Conservation (phyloP, 2,888 invertebrate genomes). For the Holacanthella duospinosa region DNA sequence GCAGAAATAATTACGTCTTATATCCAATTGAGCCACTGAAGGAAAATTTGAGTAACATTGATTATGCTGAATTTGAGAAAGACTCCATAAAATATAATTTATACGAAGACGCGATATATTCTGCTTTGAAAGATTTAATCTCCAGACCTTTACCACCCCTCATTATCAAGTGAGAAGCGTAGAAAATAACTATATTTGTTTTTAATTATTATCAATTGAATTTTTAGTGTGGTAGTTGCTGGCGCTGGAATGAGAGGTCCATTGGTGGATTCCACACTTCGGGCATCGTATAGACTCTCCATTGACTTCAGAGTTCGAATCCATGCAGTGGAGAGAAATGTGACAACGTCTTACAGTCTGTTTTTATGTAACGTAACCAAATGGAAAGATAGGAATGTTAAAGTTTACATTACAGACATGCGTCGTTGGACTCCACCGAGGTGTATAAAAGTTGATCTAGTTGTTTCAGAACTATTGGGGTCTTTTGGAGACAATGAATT, state of each 20-base stretch:
- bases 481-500: slow-evolving; percentile 99
- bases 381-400: slow-evolving; percentile 40
- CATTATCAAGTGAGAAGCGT: too few species aligned
- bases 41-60: background rate
- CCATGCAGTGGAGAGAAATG: background rate
- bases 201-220: background rate
- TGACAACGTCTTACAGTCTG: background rate
- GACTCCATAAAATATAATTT: background rate
- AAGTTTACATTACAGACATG: slow-evolving; percentile 78
- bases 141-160: too few species aligned
- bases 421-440: slow-evolving; percentile 56
- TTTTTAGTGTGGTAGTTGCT: slow-evolving; percentile 61
- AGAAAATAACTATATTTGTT: background rate
- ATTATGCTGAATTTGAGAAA: background rate
- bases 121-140: background rate
- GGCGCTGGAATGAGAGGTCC: slow-evolving; percentile 88
- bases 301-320: background rate
- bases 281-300: slow-evolving; percentile 43
- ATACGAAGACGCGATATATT: background rate
- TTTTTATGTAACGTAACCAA: background rate
- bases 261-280: slow-evolving; percentile 67
- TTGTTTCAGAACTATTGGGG: slow-evolving; percentile 89
- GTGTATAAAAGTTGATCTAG: slow-evolving; percentile 80
- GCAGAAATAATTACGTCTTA: too few species aligned
- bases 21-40: too few species aligned